phyloP scores from a whole-genome alignment of 1,140 invertebrate genomes.

The Trialeurodes vaporariorum region DNA sequence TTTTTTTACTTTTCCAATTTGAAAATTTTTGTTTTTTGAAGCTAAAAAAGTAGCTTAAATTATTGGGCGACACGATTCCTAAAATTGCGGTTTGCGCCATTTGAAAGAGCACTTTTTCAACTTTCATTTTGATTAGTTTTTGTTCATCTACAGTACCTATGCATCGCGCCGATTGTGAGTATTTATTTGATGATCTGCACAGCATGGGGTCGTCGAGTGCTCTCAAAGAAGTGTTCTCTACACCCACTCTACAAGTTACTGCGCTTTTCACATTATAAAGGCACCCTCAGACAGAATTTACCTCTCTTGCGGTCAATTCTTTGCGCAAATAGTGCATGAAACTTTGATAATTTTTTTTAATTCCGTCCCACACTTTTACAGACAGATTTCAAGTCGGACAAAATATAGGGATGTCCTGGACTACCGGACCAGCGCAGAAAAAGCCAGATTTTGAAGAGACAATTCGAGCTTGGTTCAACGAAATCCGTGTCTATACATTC shows the following conservation, averaged over 20 bases:
- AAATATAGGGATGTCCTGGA: constrained; percentile 70
- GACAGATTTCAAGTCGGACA: constrained; percentile 67
- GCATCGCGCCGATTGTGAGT: too few relatives aligned
- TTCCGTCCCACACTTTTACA: constrained; percentile 24
- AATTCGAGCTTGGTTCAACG: constrained; percentile 67
- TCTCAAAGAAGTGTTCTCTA: not conserved
- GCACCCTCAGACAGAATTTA: not conserved
- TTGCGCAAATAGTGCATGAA: not conserved
- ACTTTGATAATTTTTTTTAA: not conserved
- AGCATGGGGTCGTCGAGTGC: not conserved
- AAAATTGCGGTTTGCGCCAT: too few relatives aligned
- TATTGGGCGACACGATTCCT: too few relatives aligned
- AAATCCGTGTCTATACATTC: constrained; percentile 58
- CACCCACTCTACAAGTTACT: not conserved
- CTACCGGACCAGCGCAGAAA: constrained; percentile 35
- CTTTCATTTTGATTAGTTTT: too few relatives aligned
- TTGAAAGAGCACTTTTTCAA: too few relatives aligned
- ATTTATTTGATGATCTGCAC: too few relatives aligned
- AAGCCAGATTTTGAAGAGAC: constrained; percentile 57
- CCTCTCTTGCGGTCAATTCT: too few relatives aligned
- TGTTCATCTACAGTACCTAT: too few relatives aligned
- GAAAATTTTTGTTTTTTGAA: too few relatives aligned
- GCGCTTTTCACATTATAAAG: too few relatives aligned
- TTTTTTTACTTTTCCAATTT: too few relatives aligned
- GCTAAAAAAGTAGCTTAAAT: too few relatives aligned